Conservation (phyloP, 23 tunicate species). For the Botrylloides violaceus region DNA sequence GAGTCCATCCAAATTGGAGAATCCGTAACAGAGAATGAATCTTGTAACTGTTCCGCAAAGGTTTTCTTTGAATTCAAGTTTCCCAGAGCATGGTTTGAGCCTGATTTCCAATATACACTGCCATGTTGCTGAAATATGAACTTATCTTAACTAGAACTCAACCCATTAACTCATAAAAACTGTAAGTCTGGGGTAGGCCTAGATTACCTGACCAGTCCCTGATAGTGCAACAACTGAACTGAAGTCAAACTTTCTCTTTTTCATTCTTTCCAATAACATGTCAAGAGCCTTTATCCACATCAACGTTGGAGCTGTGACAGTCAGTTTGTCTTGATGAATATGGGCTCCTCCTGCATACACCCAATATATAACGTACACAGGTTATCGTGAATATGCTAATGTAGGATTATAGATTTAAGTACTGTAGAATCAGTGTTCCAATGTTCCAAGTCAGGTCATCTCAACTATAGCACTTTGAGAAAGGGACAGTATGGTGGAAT, state of each 20-base stretch:
- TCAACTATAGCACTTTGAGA: no score
- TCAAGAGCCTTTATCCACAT: conserved; percentile 93
- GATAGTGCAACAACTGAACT: conserved; percentile 60
- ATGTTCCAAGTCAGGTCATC: no score
- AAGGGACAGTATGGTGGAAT: no score
- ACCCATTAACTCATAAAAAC: background rate
- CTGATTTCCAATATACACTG: conserved; percentile 87
- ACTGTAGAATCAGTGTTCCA: no score
- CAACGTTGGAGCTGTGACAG: conserved; percentile 75
- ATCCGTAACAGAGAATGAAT: conserved; percentile 53
- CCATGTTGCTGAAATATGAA: conserved; percentile 78
- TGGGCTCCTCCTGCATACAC: conserved; percentile 62
- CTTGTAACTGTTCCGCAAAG: conserved; percentile 43
- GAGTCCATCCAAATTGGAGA: conserved; percentile 99
- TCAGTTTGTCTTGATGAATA: conserved; percentile 53
- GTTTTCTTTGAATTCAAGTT: conserved; percentile 28
- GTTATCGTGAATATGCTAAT: no score
- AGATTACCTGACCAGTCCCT: conserved; percentile 83
- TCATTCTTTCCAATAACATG: conserved; percentile 38
- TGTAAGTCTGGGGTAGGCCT: background rate
- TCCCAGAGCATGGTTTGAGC: conserved; percentile 26
- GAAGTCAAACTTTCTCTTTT: conserved; percentile 47
- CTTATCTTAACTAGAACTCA: background rate
- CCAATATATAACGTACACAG: no score
- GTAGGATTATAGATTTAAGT: no score